These are phyloP conservation scores for Drosophila miranda DNA, from an alignment of 1,140 invertebrate species.

Conservation along the genomic window DNA sequence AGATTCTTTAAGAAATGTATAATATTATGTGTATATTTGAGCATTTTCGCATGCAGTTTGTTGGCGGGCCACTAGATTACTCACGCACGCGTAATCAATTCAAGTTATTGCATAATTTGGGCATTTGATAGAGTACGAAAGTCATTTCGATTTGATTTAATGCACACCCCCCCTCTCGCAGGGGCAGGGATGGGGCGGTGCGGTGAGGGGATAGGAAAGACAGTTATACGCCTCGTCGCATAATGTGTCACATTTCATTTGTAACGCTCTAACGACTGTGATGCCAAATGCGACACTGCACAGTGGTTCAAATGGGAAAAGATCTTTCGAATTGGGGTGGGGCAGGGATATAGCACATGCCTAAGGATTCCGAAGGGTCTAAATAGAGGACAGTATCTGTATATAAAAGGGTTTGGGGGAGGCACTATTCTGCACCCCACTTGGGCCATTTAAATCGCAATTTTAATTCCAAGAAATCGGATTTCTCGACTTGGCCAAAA, in stretches of 20 bases:
- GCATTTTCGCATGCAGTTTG: constrained; percentile 1
- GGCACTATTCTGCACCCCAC: no score
- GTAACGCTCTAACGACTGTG: constrained; percentile 59
- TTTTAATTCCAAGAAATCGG: no score
- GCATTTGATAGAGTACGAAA: constrained; percentile 72
- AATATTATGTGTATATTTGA: neutral
- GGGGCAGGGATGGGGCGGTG: no score
- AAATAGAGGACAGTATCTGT: no score
- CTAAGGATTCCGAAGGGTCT: no score
- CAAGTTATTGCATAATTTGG: constrained; percentile 71
- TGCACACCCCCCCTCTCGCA: constrained; percentile 21
- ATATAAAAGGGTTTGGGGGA: no score
- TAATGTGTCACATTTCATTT: constrained; percentile 79
- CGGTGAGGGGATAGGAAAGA: constrained; percentile 39
- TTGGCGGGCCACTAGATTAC: constrained; percentile 48
- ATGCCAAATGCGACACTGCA: constrained; percentile 35
- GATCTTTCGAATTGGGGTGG: no score
- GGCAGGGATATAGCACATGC: no score
- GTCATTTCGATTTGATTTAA: constrained; percentile 77
- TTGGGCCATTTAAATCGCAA: no score
- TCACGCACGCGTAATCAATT: constrained; percentile 65
- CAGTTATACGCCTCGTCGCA: constrained; percentile 74
- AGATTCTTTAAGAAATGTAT: neutral
- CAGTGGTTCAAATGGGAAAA: constrained; percentile 6
- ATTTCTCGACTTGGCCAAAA: no score